A percentile compares a stretch with the other conserved stretches of the same genome.
Conservation (phyloP, 1,140 invertebrate genomes). For the Augochlora pura region DNA sequence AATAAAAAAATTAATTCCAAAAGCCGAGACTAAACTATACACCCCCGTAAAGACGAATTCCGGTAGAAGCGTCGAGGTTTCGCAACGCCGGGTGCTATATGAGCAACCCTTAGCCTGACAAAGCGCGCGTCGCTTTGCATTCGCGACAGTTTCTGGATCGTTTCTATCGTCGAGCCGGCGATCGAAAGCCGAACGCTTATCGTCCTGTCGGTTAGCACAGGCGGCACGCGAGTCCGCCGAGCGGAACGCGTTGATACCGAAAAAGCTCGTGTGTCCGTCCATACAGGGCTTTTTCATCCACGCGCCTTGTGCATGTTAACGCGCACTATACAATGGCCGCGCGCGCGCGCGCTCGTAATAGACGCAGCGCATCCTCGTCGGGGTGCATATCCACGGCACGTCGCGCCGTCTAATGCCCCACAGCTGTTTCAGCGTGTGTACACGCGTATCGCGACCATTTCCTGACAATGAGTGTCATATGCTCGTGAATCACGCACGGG, state of each 20-base stretch:
- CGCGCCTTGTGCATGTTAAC: conserved; percentile 28
- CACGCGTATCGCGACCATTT: conserved; percentile 9
- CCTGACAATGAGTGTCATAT: conserved; percentile 9
- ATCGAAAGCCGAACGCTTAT: too few relatives aligned
- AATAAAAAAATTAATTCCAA: too few relatives aligned
- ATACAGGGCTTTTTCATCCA: conserved; percentile 27
- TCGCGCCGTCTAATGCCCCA: conserved; percentile 3
- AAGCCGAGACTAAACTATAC: too few relatives aligned
- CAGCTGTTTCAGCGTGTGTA: conserved; percentile 8
- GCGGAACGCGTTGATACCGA: not conserved
- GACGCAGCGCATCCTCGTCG: conserved; percentile 37
- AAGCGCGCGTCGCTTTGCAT: too few relatives aligned
- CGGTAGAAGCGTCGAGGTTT: too few relatives aligned
- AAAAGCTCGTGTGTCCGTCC: not conserved
- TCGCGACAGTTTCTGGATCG: too few relatives aligned
- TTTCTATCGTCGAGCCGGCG: too few relatives aligned
- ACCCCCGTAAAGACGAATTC: too few relatives aligned
- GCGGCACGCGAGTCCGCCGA: too few relatives aligned
- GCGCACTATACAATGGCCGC: conserved; percentile 2
- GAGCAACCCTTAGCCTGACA: too few relatives aligned
- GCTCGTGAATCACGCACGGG: conserved; percentile 36
- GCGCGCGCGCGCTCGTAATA: not conserved
- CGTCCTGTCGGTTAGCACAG: too few relatives aligned
- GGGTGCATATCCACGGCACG: conserved; percentile 24
- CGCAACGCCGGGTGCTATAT: too few relatives aligned